These are phyloP conservation scores for Trematomus loennbergii DNA, from an alignment of 2,113 vertebrate species.

Conservation along the genomic window DNA sequence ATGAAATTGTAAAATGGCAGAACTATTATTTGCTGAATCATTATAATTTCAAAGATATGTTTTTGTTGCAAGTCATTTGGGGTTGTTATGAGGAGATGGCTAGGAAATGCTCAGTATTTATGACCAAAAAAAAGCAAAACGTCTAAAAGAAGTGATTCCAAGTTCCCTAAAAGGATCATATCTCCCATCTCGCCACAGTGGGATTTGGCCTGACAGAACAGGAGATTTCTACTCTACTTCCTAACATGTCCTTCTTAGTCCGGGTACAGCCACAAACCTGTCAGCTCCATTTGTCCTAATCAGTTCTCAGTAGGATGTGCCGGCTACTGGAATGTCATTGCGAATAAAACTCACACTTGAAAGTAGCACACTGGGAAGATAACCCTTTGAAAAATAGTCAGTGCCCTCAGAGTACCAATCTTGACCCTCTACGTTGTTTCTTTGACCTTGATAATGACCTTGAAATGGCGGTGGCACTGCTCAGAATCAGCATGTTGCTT, in stretches of 20 bases:
- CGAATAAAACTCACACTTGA: conserved; percentile 70
- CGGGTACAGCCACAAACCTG: conserved; percentile 62
- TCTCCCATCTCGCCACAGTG: neutral
- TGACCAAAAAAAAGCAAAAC: neutral
- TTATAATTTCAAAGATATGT: neutral
- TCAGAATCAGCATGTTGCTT: conserved; percentile 20
- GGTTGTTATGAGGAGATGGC: neutral
- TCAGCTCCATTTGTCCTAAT: conserved; percentile 77
- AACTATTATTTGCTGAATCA: conserved; percentile 11
- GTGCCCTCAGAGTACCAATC: neutral
- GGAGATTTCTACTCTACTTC: conserved; percentile 53
- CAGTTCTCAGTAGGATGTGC: conserved; percentile 67
- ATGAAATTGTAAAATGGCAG: neutral
- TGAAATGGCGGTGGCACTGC: neutral
- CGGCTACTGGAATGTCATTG: conserved; percentile 62
- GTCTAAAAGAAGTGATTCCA: neutral
- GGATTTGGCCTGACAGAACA: conserved; percentile 40
- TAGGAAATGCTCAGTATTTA: neutral
- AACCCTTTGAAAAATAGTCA: conserved; percentile 20
- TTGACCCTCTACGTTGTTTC: neutral
- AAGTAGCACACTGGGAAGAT: conserved; percentile 39
- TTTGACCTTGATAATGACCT: conserved; percentile 47
- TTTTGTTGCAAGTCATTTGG: neutral
- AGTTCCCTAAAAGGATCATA: conserved; percentile 24
- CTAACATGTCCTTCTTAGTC: conserved; percentile 28